Evolutionary conservation across 1,140 invertebrate species (phyloP).

Genomic region (Cheumatopsyche charites): DNA sequence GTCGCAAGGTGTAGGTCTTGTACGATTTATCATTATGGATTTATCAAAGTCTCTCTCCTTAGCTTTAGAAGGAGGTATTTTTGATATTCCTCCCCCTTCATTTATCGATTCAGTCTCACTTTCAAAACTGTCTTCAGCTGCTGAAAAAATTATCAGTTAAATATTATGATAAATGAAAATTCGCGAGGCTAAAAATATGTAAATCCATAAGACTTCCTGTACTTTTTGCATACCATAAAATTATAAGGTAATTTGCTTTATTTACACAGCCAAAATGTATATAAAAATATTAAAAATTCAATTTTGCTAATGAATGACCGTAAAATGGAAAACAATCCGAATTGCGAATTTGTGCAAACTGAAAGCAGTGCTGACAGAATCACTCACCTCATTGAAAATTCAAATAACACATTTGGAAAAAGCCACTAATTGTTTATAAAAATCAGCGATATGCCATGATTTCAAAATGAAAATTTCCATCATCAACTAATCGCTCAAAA

Average conservation of each 20-base stretch:
- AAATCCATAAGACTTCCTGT: too few relatives aligned
- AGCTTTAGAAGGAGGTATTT: constrained; percentile 55
- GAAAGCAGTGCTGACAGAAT: constrained; percentile 12
- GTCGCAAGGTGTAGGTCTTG: constrained; percentile 79
- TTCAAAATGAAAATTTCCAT: too few relatives aligned
- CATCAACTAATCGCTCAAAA: too few relatives aligned
- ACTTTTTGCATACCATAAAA: too few relatives aligned
- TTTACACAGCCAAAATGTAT: too few relatives aligned
- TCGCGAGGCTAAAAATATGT: not conserved
- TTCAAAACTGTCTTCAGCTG: constrained; percentile 53
- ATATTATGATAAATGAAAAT: not conserved
- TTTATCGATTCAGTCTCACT: constrained; percentile 54
- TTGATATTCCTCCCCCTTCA: constrained; percentile 55
- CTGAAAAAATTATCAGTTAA: not conserved
- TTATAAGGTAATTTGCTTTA: too few relatives aligned
- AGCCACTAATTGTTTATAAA: too few relatives aligned
- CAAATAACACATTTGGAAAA: too few relatives aligned
- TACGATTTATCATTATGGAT: constrained; percentile 74
- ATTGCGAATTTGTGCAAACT: constrained; percentile 7
- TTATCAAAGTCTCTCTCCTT: constrained; percentile 65
- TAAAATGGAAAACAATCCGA: too few relatives aligned
- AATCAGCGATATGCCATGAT: too few relatives aligned
- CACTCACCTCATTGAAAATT: constrained; percentile 2
- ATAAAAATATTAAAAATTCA: too few relatives aligned
- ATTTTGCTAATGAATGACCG: too few relatives aligned